Conservation (phyloP, 2,113 vertebrate genomes). For the Ancistrus triradiatus region DNA sequence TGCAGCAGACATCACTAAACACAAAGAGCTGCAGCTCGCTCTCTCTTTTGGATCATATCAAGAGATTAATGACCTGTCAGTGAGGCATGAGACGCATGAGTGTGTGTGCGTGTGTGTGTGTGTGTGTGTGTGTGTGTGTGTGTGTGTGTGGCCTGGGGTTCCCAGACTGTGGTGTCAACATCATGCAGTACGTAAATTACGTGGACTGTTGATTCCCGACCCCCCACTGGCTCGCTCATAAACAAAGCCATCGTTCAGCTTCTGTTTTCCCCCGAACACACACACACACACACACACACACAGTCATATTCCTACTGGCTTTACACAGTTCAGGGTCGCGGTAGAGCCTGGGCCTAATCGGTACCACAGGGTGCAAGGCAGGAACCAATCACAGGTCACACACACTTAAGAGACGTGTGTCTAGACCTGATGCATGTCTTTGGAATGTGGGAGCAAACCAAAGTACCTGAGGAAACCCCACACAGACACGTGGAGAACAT, state of each 20-base stretch:
- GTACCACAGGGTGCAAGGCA: too few relatives aligned
- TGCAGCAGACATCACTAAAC: slow-evolving; percentile 22
- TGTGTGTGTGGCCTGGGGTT: slow-evolving; percentile 56
- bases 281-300: slow-evolving; percentile 12
- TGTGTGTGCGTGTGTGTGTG: slow-evolving; percentile 46
- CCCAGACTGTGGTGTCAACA: slow-evolving; percentile 44
- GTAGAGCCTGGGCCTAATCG: too few relatives aligned
- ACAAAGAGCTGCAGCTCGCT: slow-evolving; percentile 24
- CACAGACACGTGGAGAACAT: neutral
- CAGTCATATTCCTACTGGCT: too few relatives aligned
- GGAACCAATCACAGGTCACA: too few relatives aligned
- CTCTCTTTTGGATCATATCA: slow-evolving; percentile 29
- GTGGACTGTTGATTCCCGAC: slow-evolving; percentile 56
- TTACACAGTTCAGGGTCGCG: too few relatives aligned
- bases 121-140: slow-evolving; percentile 32
- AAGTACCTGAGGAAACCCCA: neutral
- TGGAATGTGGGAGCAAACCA: too few relatives aligned
- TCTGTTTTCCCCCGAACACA: slow-evolving; percentile 48
- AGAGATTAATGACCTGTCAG: slow-evolving; percentile 46
- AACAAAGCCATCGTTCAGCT: slow-evolving; percentile 52
- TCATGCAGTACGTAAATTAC: slow-evolving; percentile 70
- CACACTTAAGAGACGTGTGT: too few relatives aligned
- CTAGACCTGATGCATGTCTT: too few relatives aligned
- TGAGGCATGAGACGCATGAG: slow-evolving; percentile 48
- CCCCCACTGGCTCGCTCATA: slow-evolving; percentile 53